Conservation (phyloP, 2,888 invertebrate species). For the Sturmia bella region DNA sequence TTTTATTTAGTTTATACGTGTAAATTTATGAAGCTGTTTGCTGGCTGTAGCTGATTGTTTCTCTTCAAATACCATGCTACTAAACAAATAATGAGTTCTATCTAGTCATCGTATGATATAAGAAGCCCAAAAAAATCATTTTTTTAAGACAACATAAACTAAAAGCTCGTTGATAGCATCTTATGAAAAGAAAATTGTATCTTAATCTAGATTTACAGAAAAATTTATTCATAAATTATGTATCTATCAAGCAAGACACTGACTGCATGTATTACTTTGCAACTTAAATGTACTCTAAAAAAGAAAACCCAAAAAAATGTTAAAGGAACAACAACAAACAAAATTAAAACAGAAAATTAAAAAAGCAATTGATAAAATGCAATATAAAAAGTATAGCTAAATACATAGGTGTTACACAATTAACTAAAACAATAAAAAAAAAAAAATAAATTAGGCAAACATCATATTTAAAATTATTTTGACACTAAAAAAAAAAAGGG, state of each 20-base stretch:
- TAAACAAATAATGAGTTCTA: slow-evolving; percentile 55
- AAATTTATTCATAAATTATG: not conserved
- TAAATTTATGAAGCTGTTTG: slow-evolving; percentile 21
- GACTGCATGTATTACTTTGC: slow-evolving; percentile 36
- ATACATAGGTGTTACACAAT: slow-evolving; percentile 46
- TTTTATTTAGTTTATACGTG: not conserved
- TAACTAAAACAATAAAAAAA: slow-evolving; percentile 4
- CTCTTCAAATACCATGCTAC: slow-evolving; percentile 7
- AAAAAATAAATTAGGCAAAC: slow-evolving; percentile 5
- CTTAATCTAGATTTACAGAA: slow-evolving; percentile 20
- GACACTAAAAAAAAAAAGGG: not conserved
- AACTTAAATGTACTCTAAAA: slow-evolving; percentile 30
- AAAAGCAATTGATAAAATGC: slow-evolving; percentile 60
- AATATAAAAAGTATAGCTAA: slow-evolving; percentile 51
- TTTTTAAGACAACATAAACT: slow-evolving; percentile 23
- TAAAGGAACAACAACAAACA: not conserved
- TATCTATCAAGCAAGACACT: not conserved
- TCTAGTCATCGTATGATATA: slow-evolving; percentile 66
- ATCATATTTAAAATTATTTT: not conserved
- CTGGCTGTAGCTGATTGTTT: slow-evolving; percentile 30
- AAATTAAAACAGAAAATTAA: slow-evolving; percentile 10
- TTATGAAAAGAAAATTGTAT: slow-evolving; percentile 12
- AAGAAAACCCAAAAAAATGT: not conserved
- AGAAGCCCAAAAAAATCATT: slow-evolving; percentile 29
- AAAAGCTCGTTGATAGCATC: slow-evolving; percentile 10